phyloP scores from a whole-genome alignment of 2,888 invertebrate species.

The Sialis fuliginosa region DNA sequence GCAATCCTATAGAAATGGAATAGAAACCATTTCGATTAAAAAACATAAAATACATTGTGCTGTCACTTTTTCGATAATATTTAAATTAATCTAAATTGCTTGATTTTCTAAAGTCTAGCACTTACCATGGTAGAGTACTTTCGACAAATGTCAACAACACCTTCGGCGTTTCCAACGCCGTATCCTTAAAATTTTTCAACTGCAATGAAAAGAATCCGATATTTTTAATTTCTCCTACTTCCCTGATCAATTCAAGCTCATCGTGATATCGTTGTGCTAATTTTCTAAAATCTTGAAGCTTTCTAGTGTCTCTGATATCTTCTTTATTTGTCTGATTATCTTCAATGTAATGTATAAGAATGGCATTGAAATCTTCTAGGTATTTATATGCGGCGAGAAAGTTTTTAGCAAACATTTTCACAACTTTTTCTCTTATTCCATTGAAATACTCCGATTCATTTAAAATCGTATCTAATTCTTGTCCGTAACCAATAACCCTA shows the following conservation, averaged over 20 bases:
- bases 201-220: slow-evolving; percentile 58
- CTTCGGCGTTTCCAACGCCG: slow-evolving; percentile 52
- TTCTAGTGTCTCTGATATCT: slow-evolving; percentile 40
- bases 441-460: slow-evolving; percentile 43
- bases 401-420: slow-evolving; percentile 34
- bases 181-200: slow-evolving; percentile 49
- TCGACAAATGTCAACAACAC: slow-evolving; percentile 47
- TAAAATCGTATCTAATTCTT: slow-evolving; percentile 50
- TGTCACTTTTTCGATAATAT: background rate
- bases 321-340: slow-evolving; percentile 47
- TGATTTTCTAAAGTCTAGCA: background rate
- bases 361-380: slow-evolving; percentile 41
- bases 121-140: slow-evolving; percentile 46
- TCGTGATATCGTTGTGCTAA: slow-evolving; percentile 49
- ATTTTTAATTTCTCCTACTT: slow-evolving; percentile 44
- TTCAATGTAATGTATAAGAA: slow-evolving; percentile 49
- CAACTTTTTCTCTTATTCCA: slow-evolving; percentile 35
- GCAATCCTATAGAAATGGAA: slow-evolving; percentile 35
- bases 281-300: slow-evolving; percentile 31
- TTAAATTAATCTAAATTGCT: too few species aligned
- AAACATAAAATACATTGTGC: background rate
- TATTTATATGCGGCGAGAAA: slow-evolving; percentile 46
- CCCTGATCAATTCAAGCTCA: slow-evolving; percentile 49
- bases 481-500: slow-evolving; percentile 54
- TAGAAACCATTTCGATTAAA: too few species aligned